Evolutionary conservation across 2,888 invertebrate species (phyloP), one percentile per base, ranked within the genome.

Genomic region (Sesia apiformis): DNA sequence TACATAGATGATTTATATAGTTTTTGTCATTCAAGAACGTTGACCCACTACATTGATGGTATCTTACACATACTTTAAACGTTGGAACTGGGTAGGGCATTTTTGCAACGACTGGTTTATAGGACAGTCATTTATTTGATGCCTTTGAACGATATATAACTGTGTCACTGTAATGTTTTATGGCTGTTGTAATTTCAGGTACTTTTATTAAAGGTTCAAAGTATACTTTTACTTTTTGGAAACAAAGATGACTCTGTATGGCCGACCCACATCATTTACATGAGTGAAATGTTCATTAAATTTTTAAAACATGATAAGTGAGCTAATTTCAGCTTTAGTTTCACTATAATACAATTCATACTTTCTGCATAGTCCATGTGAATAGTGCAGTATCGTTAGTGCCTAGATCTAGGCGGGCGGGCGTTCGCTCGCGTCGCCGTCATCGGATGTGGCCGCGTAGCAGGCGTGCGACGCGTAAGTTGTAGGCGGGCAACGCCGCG

Each of bases 1-100:
- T 79, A 74, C 78, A 78, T 63, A 60, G 70, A 81, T 82, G 84
- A 84, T 82, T 84, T 79, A 84, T 83, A 62, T 68, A 63, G 63
- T 63, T 69, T 72, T 78, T 77, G 78, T 76, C 78, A 76, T 67
- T 71, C 62, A 65, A 69, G 76, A 73, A 70, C 66, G 69, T 65
- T 76, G 76, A 76, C 77, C 79, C 68, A 81, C 71, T 74, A 69
- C 63, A 58, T 58, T 66, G 65, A 74, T 76, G 65, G 65, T 74
- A 64, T 70, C 64, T 58, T 8, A 46, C 46, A 46, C 38, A 40
- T 39, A 52, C 7, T 39, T 52, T 40, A 40, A 52, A 23, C 39
- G 7, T 7, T 39, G 23, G 7, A 40, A 40, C 8, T 52, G 39
- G 40, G 40, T 40, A 52, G 49, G 51, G 53, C 52, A 57, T 54